A percentile compares a stretch with the other conserved stretches of the same genome.
Conservation (phyloP, 2,888 invertebrate species). For the Sesia bembeciformis region DNA sequence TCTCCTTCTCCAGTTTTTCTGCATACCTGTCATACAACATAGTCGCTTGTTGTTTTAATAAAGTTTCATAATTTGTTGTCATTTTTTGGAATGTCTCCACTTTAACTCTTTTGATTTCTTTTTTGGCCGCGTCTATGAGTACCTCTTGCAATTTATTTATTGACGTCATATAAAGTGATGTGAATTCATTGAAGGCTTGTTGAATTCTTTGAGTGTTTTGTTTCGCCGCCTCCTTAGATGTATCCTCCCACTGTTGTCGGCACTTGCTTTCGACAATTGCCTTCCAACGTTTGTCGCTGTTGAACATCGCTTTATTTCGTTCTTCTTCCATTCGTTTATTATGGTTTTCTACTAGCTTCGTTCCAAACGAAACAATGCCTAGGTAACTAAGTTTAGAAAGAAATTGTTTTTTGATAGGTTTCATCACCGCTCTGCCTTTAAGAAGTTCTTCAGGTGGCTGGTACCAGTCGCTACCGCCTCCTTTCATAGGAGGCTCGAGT, state of each 20-base stretch:
- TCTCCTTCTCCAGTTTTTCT: slow-evolving; percentile 30
- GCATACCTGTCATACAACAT: slow-evolving; percentile 38
- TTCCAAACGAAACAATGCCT: slow-evolving; percentile 37
- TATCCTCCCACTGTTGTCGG: slow-evolving; percentile 24
- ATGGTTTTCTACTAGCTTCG: slow-evolving; percentile 26
- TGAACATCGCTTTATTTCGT: slow-evolving; percentile 22
- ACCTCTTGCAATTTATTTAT: slow-evolving; percentile 40
- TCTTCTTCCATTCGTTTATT: slow-evolving; percentile 28
- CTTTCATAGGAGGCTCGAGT: slow-evolving; percentile 48
- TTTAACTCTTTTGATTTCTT: slow-evolving; percentile 32
- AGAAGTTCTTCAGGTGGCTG: slow-evolving; percentile 45
- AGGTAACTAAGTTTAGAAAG: slow-evolving; percentile 34
- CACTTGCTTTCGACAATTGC: slow-evolving; percentile 20
- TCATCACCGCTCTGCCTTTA: slow-evolving; percentile 36
- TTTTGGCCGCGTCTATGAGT: slow-evolving; percentile 33
- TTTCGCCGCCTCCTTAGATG: slow-evolving; percentile 19
- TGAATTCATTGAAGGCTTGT: slow-evolving; percentile 38
- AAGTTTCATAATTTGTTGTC: slow-evolving; percentile 26
- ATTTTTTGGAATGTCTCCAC: slow-evolving; percentile 31
- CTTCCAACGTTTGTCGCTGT: slow-evolving; percentile 42
- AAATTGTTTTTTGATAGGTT: slow-evolving; percentile 36
- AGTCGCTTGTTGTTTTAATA: slow-evolving; percentile 40
- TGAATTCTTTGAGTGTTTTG: slow-evolving; percentile 35
- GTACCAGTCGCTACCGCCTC: slow-evolving; percentile 55
- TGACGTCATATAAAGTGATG: slow-evolving; percentile 31